Evolutionary conservation across 2,797 vertebrate species (phyloP), one percentile per base, ranked within the genome.

Genomic region (Ceryle rudis): DNA sequence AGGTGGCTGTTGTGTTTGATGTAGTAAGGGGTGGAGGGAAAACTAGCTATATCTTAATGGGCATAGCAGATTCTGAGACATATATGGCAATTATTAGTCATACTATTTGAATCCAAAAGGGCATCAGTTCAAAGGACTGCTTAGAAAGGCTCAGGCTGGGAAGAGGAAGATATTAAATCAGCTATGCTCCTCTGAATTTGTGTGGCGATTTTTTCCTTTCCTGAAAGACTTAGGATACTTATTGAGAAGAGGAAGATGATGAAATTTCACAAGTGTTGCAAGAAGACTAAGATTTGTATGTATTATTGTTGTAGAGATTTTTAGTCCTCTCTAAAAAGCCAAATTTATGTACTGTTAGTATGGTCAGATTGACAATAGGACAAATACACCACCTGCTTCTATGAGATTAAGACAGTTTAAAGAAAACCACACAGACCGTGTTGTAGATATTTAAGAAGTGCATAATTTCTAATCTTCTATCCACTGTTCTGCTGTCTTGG

Each of bases 371-470:
- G 62, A 89, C 60, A 91, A 73, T 37, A 77, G 66, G 39, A 72
- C 5, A 2, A 55, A 55, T 33, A 51, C 83, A 64, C 55, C 58
- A 84, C 82, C 70, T 70, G 77, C 44, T 86, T 91, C 82, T 90
- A 17, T 41, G 47, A 94, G 91, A 94, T 91, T 95, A 92, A 93
- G 72, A 58, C 29, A 78, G 64, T 88, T 93, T 93, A 95, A 94
- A 94, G 80, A 91, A 83, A 90, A 75, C 60, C 37, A 71, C 42
- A 72, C 18, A 80, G 77, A 75, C 86, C 75, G n/a, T 60, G 28
- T 75, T 42, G 47, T 44, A 52, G 58, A 33, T 88, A 86, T 90
- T 90, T 93, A 81, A 31, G 37, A 94, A 96, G n/a, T 77, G 42
- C 60, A 55, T 84, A 61, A 90, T 90, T 95, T 93, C 80, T 90